A percentile compares a stretch with the other conserved stretches of the same genome.
Conservation (phyloP, 2,888 invertebrate species). For the Acanthosoma haemorrhoidale region DNA sequence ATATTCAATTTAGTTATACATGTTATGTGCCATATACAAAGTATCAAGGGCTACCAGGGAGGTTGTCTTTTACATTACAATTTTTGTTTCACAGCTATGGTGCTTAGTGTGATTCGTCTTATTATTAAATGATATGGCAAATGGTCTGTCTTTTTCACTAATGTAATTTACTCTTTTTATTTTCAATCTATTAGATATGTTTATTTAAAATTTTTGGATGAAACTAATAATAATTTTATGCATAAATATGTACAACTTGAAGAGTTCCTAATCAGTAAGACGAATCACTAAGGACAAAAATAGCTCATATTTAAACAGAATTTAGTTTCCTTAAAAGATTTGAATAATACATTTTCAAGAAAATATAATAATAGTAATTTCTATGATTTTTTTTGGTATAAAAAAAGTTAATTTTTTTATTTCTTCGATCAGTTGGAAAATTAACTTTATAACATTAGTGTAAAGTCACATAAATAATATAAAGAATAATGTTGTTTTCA, state of each 20-base stretch:
- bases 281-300: not conserved
- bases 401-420: not conserved
- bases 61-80: not conserved
- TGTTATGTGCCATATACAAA: slow-evolving; percentile 22
- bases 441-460: slow-evolving; percentile 12
- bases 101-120: not conserved
- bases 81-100: too few species aligned
- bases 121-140: too few species aligned
- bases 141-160: too few species aligned
- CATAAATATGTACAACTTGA: not conserved
- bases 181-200: too few species aligned
- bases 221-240: not conserved
- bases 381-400: not conserved
- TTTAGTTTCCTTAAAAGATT: slow-evolving; percentile 3
- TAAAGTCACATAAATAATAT: slow-evolving; percentile 21
- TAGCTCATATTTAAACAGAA: not conserved
- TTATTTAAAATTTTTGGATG: not conserved
- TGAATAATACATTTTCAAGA: not conserved
- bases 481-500: slow-evolving; percentile 23
- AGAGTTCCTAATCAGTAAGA: not conserved
- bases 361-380: not conserved
- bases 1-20: not conserved
- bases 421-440: not conserved
- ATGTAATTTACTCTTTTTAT: too few species aligned
- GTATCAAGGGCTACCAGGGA: slow-evolving; percentile 22